Evolutionary conservation across 1,140 invertebrate genomes (phyloP).

Genomic region (Cydia amplana): DNA sequence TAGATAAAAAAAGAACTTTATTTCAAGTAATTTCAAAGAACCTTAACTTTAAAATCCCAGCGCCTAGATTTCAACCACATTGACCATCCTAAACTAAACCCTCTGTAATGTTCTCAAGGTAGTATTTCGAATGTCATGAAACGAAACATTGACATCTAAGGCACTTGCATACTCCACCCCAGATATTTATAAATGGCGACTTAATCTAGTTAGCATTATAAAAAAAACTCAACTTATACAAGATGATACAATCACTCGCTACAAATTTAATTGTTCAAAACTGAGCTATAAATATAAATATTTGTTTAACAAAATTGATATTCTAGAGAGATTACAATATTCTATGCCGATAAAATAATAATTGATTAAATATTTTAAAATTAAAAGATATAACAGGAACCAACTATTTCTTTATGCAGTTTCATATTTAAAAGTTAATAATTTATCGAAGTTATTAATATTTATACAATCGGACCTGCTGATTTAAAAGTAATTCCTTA

Average conservation of each 20-base stretch:
- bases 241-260: slow-evolving; percentile 5
- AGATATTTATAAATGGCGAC: not conserved
- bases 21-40: no score
- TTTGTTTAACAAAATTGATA: not conserved
- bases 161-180: not conserved
- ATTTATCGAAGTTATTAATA: not conserved
- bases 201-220: not conserved
- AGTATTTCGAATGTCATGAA: not conserved
- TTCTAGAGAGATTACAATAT: slow-evolving; percentile 2
- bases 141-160: not conserved
- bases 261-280: not conserved
- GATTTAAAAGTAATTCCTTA: not conserved
- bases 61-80: not conserved
- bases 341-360: not conserved
- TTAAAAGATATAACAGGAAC: not conserved
- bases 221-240: not conserved
- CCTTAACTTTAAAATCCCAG: no score
- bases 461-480: not conserved
- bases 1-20: no score
- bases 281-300: not conserved
- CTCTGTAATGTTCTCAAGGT: not conserved
- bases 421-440: no score
- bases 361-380: not conserved
- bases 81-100: not conserved
- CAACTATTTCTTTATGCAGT: not conserved